Evolutionary conservation across 2,888 invertebrate species (phyloP).

Genomic region (Chesias legatella): DNA sequence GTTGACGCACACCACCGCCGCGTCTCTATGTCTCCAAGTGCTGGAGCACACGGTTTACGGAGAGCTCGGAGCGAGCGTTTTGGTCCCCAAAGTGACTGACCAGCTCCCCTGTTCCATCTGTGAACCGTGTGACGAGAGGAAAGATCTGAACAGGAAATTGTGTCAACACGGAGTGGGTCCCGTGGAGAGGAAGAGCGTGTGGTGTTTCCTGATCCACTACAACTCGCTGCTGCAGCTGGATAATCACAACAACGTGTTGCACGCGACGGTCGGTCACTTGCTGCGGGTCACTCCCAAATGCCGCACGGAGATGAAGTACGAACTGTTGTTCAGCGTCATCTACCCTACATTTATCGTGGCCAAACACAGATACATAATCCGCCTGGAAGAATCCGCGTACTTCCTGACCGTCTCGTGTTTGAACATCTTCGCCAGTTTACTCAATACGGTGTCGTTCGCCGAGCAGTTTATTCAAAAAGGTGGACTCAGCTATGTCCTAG

Average conservation of each 20-base stretch:
- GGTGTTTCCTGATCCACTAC: conserved; percentile 81
- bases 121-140: conserved; percentile 51
- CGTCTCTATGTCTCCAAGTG: conserved; percentile 69
- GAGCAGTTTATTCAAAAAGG: conserved; percentile 80
- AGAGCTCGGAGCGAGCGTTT: conserved; percentile 76
- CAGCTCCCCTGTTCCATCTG: conserved; percentile 68
- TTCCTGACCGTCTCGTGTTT: conserved; percentile 81
- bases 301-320: conserved; percentile 75
- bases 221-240: conserved; percentile 77
- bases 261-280: conserved; percentile 79
- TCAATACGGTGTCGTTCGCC: conserved; percentile 77
- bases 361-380: conserved; percentile 70
- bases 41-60: conserved; percentile 81
- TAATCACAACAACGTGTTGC: conserved; percentile 75
- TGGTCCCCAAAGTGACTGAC: conserved; percentile 56
- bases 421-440: conserved; percentile 79
- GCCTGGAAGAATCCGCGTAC: conserved; percentile 70
- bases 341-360: conserved; percentile 81
- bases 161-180: conserved; percentile 54
- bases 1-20: conserved; percentile 55
- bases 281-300: conserved; percentile 80
- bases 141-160: conserved; percentile 43
- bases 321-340: conserved; percentile 81
- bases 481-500: conserved; percentile 78
- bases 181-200: conserved; percentile 61